These are phyloP conservation scores for Dicyrtoma fusca DNA, from an alignment of 2,888 invertebrate species.

Conservation along the genomic window DNA sequence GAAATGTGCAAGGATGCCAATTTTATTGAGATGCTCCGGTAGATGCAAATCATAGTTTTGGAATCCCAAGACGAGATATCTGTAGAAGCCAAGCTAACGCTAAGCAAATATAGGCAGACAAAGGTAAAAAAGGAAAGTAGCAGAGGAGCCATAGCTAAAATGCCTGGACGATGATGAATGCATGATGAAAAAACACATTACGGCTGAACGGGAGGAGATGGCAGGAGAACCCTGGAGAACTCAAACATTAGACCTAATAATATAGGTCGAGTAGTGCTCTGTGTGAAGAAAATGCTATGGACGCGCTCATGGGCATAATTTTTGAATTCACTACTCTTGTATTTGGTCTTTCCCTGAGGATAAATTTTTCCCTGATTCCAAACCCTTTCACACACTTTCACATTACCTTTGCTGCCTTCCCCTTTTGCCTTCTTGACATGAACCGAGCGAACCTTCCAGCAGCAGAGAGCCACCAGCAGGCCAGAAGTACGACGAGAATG, in stretches of 20 bases:
- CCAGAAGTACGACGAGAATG: too few relatives aligned
- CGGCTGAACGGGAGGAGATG: neutral
- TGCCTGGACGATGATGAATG: too few relatives aligned
- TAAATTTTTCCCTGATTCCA: constrained; percentile 26
- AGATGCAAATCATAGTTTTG: constrained; percentile 16
- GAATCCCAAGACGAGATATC: too few relatives aligned
- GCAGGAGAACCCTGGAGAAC: neutral
- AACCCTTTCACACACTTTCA: constrained; percentile 24
- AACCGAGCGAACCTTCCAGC: too few relatives aligned
- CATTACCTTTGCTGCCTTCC: neutral
- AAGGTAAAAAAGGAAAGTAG: too few relatives aligned
- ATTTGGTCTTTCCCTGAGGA: constrained; percentile 15
- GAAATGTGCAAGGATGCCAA: constrained; percentile 21
- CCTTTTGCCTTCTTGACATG: too few relatives aligned
- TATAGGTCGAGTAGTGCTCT: neutral
- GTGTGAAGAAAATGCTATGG: constrained; percentile 26
- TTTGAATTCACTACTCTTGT: constrained; percentile 35
- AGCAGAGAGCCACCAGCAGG: too few relatives aligned
- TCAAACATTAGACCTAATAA: too few relatives aligned
- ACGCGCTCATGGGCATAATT: constrained; percentile 33
- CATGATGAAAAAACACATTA: too few relatives aligned
- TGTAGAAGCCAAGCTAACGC: too few relatives aligned
- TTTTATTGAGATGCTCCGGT: constrained; percentile 3
- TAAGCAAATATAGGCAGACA: too few relatives aligned
- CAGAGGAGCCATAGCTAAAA: too few relatives aligned